Conservation (phyloP, 2,113 vertebrate species). For the Nothocercus nigrocapillus region DNA sequence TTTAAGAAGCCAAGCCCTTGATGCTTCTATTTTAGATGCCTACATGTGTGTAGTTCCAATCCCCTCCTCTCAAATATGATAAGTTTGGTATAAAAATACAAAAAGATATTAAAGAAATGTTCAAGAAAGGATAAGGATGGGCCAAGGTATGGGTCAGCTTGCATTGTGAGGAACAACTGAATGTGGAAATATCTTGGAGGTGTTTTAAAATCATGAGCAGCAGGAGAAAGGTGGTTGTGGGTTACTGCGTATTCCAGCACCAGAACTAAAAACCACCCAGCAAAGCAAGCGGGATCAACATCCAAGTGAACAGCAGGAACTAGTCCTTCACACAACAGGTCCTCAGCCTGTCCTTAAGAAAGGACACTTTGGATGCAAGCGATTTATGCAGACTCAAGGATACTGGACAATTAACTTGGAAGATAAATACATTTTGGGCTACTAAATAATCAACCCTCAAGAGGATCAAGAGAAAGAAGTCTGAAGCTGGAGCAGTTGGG, state of each 20-base stretch:
- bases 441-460: background rate
- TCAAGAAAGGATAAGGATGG: background rate
- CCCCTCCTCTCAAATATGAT: background rate
- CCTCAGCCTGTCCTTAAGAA: background rate
- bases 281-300: background rate
- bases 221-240: background rate
- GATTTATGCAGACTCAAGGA: background rate
- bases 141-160: background rate
- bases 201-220: background rate
- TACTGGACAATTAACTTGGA: background rate
- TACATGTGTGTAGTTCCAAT: background rate
- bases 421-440: background rate
- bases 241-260: background rate
- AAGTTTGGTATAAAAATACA: background rate
- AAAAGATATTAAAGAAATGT: background rate
- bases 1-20: background rate
- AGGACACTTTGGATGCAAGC: background rate
- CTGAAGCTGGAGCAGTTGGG: background rate
- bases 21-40: background rate
- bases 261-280: background rate
- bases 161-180: background rate
- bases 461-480: background rate
- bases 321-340: background rate
- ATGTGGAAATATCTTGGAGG: background rate
- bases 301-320: background rate